phyloP scores from a whole-genome alignment of 2,113 vertebrate genomes.

The Ophthalmolycus amberensis region DNA sequence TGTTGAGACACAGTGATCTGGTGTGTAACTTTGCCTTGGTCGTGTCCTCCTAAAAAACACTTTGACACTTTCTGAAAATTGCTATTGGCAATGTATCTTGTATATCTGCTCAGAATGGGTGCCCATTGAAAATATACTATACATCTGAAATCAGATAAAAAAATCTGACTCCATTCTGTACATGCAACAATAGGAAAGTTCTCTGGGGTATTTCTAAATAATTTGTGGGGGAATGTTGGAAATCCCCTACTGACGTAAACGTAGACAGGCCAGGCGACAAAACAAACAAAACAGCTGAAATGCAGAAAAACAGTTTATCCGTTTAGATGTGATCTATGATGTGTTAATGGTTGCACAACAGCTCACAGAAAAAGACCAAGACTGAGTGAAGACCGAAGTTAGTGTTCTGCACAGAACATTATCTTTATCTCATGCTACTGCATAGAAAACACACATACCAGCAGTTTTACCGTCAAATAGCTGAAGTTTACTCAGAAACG shows the following conservation, averaged over 20 bases:
- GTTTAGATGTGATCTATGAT: neutral
- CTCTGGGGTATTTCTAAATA: neutral
- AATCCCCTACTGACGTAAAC: neutral
- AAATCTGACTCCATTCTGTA: neutral
- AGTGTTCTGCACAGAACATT: neutral
- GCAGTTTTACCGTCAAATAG: neutral
- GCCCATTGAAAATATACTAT: neutral
- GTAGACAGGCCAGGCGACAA: neutral
- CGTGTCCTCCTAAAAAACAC: neutral
- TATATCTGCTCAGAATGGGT: neutral
- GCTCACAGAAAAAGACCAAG: neutral
- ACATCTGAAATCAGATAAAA: too few relatives aligned
- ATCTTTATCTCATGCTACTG: neutral
- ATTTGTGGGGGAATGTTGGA: neutral
- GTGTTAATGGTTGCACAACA: neutral
- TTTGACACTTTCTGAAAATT: neutral
- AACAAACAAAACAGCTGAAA: neutral
- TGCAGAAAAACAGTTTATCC: neutral
- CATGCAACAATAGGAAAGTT: neutral
- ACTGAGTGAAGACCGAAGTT: neutral
- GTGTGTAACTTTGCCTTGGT: neutral
- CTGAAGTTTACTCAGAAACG: neutral
- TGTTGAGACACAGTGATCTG: constrained; percentile 18
- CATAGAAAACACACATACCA: neutral
- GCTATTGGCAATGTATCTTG: neutral